Evolutionary conservation across 2,888 invertebrate genomes (phyloP).

Genomic region (Sesia bembeciformis): DNA sequence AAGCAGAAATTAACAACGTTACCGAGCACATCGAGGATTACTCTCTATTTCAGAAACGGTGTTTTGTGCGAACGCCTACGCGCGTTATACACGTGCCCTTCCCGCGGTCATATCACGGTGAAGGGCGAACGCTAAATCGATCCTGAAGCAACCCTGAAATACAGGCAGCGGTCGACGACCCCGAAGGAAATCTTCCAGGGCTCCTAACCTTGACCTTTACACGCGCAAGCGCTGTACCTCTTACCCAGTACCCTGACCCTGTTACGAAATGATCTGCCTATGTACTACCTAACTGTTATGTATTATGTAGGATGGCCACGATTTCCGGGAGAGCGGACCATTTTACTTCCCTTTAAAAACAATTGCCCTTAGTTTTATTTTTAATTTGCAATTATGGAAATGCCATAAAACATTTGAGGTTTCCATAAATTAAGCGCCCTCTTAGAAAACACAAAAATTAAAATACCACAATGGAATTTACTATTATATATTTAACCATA

Average conservation of each 20-base stretch:
- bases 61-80: constrained; percentile 34
- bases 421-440: no score
- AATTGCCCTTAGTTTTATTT: not conserved
- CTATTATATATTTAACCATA: no score
- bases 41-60: not conserved
- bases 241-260: constrained; percentile 67
- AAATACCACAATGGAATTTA: no score
- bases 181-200: constrained; percentile 69
- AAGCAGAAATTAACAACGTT: not conserved
- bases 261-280: constrained; percentile 49
- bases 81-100: constrained; percentile 52
- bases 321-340: not conserved
- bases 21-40: not conserved
- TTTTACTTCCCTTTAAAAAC: not conserved
- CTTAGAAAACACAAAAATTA: no score
- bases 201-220: constrained; percentile 64
- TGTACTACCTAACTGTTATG: constrained; percentile 18
- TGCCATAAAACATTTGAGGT: no score
- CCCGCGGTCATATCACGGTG: constrained; percentile 48
- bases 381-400: no score
- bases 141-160: constrained; percentile 58
- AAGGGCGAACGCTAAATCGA: constrained; percentile 45
- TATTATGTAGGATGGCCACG: constrained; percentile 9
- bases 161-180: constrained; percentile 58
- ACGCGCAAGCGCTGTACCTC: constrained; percentile 63